Evolutionary conservation across 2,797 vertebrate species (phyloP), one percentile per base, ranked within the genome.

Genomic region (Epinephelus malabaricus): DNA sequence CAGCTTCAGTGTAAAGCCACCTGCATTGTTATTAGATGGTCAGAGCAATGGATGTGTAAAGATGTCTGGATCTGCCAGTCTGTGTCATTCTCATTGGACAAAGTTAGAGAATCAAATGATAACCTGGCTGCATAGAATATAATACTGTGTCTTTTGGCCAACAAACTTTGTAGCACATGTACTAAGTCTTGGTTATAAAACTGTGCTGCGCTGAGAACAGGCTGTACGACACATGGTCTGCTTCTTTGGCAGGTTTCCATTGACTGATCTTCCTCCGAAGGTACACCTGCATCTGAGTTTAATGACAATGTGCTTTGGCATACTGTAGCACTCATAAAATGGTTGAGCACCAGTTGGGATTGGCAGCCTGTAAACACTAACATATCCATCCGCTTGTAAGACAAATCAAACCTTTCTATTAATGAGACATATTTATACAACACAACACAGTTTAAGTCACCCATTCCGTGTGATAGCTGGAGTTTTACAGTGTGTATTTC

Each of bases 341-440:
- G n/a, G 69, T 18, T 76, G 23, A 69, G 73, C 61, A 76, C 51
- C 66, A 51, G 47, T 76, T 69, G 50, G 30, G 47, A 73, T 60
- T 78, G 67, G 64, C 71, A 78, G 62, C 30, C 43, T 40, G 38
- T 64, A 64, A 76, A 59, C 23, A 25, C 45, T 8, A 56, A 50
- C 53, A 71, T 71, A 73, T 60, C 46, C 21, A 76, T 64, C 6
- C 43, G 55, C 69, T 61, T 79, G 71, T 81, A 61, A 56, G 62
- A 76, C 45, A 68, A 67, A 69, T 69, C 51, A 58, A 69, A 40
- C 49, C 49, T 38, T 54, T 58, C 23, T 53, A 58, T 66, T 63
- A 68, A 73, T 1, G 12, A 38, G 17, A 34, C n/a, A 51, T 34
- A 51, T 59, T 54, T 66, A 64, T 58, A 68, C 67, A 78, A 55